phyloP scores from a whole-genome alignment of 2,888 invertebrate genomes.

The Helleia helle region DNA sequence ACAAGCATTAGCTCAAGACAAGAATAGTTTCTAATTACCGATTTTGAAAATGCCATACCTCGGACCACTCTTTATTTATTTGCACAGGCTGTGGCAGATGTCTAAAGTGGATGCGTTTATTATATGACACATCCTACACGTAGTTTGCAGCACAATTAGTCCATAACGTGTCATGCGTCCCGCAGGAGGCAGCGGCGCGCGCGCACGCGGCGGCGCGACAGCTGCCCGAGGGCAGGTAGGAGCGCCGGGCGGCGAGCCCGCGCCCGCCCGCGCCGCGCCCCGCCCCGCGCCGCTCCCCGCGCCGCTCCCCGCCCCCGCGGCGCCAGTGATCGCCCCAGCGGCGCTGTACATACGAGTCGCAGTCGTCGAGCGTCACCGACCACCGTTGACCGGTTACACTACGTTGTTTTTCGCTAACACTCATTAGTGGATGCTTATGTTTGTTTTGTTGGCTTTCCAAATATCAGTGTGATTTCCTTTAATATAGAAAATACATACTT shows the following conservation, averaged over 20 bases:
- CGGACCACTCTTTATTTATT: no score
- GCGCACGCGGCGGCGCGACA: slow-evolving; percentile 43
- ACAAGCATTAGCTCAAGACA: no score
- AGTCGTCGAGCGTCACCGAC: slow-evolving; percentile 27
- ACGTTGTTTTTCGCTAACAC: slow-evolving; percentile 55
- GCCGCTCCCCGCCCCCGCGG: slow-evolving; percentile 15
- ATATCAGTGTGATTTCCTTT: slow-evolving; percentile 68
- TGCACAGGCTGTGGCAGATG: no score
- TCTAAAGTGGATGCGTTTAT: no score
- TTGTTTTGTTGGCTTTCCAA: slow-evolving; percentile 69
- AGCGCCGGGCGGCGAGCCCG: slow-evolving; percentile 27
- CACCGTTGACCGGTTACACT: slow-evolving; percentile 32
- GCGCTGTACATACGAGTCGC: slow-evolving; percentile 36
- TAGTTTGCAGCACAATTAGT: no score
- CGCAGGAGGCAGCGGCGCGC: slow-evolving; percentile 38
- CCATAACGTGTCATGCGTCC: no score
- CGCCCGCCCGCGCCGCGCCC: slow-evolving; percentile 27
- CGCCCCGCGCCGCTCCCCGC: slow-evolving; percentile 23
- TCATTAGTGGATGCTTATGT: slow-evolving; percentile 62
- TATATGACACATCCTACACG: no score
- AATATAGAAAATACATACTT: slow-evolving; percentile 50
- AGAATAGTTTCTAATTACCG: no score
- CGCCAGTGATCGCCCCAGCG: slow-evolving; percentile 21
- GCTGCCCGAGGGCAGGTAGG: slow-evolving; percentile 64
- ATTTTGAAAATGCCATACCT: no score